Evolutionary conservation across 2,113 vertebrate genomes (phyloP), one percentile per base, ranked within the genome.

Genomic region (Perca schrenkii): DNA sequence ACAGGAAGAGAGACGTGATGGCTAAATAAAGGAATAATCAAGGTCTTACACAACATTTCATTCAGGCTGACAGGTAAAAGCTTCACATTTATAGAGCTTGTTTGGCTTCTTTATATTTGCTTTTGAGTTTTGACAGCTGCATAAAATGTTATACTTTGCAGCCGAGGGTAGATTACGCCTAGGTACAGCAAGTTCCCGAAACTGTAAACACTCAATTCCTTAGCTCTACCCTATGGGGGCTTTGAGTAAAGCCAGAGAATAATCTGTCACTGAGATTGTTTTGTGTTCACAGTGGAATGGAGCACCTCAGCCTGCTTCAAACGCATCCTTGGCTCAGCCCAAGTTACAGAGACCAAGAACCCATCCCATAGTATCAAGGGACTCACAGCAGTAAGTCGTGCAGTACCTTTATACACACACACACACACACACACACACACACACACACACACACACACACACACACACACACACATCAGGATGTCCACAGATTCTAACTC

Each of bases 201-300:
- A 80, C 49, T 79, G 50, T 91, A 86, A 88, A 90, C 76, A 78
- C 34, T 84, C 36, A 3, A 57, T n/a, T 81, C 61, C 68, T 66
- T 19, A 31, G 12, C 67, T 83, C 31, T 67, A 31, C 21, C 58
- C 13, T 19, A 28, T 25, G 52, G 53, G 50, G 25, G 43, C 64
- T 87, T 71, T 64, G 79, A 86, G 89, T 34, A 71, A 86, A 92
- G 75, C 84, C 83, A 71, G 81, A 56, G 47, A 81, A 75, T 79
- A 77, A 88, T 79, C 50, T 84, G 43, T 90, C 82, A 85, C 53
- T 80, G 78, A n/a, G 61, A 66, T 66, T 86, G 86, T 84, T 87
- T 86, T 84, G 73, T 78, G 50, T 87, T 84, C 67, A 50, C 90
- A 96, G 95, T 96, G 87, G 95, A 96, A 22, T 96, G 95, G 95